These are phyloP conservation scores for Harlomillsia oculata DNA, from an alignment of 1,140 invertebrate species.

Conservation along the genomic window DNA sequence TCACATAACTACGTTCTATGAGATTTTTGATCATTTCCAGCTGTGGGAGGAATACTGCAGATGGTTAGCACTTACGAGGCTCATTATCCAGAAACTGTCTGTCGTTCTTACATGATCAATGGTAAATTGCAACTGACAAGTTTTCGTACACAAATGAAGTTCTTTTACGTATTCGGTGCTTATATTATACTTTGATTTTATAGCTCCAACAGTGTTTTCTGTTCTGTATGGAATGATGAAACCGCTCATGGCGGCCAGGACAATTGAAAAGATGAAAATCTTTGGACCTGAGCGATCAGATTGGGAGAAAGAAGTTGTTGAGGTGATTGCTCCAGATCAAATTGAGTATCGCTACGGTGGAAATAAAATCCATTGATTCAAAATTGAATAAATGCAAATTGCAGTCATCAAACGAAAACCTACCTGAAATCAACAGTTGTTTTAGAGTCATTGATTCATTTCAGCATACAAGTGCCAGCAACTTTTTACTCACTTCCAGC, in stretches of 20 bases:
- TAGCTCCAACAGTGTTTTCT: constrained; percentile 15
- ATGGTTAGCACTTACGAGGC: constrained; percentile 11
- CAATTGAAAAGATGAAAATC: constrained; percentile 9
- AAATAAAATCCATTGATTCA: too few relatives aligned
- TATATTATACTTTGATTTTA: neutral
- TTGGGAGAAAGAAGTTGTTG: constrained; percentile 14
- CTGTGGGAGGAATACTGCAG: constrained; percentile 3
- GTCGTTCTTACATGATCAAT: constrained; percentile 9
- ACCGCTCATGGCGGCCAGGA: constrained; percentile 3
- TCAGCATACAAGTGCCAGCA: too few relatives aligned
- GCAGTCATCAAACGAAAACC: too few relatives aligned
- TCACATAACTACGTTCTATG: neutral
- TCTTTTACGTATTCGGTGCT: neutral
- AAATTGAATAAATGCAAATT: too few relatives aligned
- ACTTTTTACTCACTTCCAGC: too few relatives aligned
- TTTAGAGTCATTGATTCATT: too few relatives aligned
- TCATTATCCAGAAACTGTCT: constrained; percentile 13
- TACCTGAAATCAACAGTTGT: too few relatives aligned
- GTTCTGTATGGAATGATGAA: constrained; percentile 13
- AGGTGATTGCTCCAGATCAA: constrained; percentile 8
- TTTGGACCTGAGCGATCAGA: constrained; percentile 9
- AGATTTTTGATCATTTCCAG: neutral
- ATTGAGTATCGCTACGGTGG: constrained; percentile 10
- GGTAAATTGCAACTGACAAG: too few relatives aligned
- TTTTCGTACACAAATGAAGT: too few relatives aligned